phyloP scores from a whole-genome alignment of 2,113 vertebrate species.

The Ochotona curzoniae region DNA sequence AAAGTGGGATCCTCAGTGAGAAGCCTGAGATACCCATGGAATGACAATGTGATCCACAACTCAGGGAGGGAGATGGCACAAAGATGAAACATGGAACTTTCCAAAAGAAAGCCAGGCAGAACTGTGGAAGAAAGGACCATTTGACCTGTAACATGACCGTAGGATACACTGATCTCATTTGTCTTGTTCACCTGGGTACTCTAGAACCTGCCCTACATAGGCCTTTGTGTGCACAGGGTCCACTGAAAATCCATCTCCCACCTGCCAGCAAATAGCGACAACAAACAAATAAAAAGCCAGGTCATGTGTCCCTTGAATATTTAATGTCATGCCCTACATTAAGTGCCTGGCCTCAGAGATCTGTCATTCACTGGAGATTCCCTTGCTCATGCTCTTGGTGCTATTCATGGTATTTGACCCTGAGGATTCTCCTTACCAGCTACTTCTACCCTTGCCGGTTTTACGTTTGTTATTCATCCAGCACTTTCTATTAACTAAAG shows the following conservation, averaged over 20 bases:
- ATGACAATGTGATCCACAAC: background rate
- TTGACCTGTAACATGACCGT: slow-evolving; percentile 69
- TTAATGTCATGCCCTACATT: slow-evolving; percentile 71
- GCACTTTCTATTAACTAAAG: background rate
- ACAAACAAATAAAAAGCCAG: slow-evolving; percentile 21
- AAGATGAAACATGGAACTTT: slow-evolving; percentile 67
- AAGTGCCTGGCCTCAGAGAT: slow-evolving; percentile 15
- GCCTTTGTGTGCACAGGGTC: slow-evolving; percentile 4
- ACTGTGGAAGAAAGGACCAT: slow-evolving; percentile 20
- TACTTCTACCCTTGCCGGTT: background rate
- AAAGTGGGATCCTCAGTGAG: background rate
- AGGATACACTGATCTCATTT: background rate
- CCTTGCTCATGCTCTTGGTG: background rate
- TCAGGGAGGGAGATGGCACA: background rate
- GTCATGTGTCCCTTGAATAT: slow-evolving; percentile 72
- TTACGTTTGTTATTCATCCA: background rate
- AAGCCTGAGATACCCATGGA: background rate
- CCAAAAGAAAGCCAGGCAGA: slow-evolving; percentile 58
- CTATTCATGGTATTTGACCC: background rate
- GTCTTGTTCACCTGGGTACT: background rate
- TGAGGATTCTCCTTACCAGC: background rate
- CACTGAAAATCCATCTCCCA: slow-evolving; percentile 34
- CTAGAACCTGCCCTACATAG: slow-evolving; percentile 39
- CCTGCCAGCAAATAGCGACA: background rate
- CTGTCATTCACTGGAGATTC: slow-evolving; percentile 2